phyloP scores from a whole-genome alignment of 2,113 vertebrate species.

The Parotia lawesii region DNA sequence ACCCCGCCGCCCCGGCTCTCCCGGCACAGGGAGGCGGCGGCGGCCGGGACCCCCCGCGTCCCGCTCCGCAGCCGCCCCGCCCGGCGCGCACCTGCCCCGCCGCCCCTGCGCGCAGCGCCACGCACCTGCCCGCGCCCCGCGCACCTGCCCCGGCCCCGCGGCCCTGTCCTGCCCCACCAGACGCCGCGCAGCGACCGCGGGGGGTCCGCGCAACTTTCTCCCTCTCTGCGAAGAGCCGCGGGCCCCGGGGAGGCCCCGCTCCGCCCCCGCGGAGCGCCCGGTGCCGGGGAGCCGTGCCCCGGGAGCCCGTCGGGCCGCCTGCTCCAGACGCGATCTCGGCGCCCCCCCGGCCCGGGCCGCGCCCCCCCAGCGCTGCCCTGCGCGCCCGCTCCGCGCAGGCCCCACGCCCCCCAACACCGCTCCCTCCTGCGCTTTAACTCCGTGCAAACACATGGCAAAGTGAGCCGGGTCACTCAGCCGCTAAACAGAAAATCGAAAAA shows the following conservation, averaged over 20 bases:
- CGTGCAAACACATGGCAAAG: conserved; percentile 14
- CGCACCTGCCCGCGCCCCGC: too few relatives aligned
- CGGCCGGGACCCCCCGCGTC: neutral
- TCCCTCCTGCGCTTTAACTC: neutral
- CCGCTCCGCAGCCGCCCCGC: neutral
- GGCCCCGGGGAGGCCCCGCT: too few relatives aligned
- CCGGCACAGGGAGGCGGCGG: neutral
- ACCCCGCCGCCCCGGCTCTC: neutral
- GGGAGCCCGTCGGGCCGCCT: neutral
- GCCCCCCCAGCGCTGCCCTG: neutral
- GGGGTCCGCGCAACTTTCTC: too few relatives aligned
- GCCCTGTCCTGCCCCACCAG: too few relatives aligned
- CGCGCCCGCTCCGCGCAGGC: neutral
- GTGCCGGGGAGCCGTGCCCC: neutral
- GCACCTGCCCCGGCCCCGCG: too few relatives aligned
- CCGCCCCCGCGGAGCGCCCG: neutral
- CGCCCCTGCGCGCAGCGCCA: too few relatives aligned
- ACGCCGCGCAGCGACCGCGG: too few relatives aligned
- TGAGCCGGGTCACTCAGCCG: neutral
- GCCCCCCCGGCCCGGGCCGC: neutral
- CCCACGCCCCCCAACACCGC: neutral
- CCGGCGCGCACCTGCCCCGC: too few relatives aligned
- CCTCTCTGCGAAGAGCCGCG: too few relatives aligned
- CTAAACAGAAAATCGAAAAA: neutral
- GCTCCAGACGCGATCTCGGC: neutral